Conservation (phyloP, 2,888 invertebrate genomes). For the Drosophila sordidapex region DNA sequence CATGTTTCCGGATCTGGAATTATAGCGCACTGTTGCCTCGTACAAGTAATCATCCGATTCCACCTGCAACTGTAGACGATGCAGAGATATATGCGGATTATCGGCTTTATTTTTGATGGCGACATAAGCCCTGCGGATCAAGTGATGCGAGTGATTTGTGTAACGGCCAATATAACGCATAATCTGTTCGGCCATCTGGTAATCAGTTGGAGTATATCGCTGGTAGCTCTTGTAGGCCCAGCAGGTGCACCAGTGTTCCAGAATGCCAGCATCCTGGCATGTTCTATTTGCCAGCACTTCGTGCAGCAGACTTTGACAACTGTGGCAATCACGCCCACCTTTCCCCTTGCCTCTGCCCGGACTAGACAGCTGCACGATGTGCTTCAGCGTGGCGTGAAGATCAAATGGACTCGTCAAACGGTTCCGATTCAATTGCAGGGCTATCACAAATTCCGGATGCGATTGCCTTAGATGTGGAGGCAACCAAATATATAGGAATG, state of each 20-base stretch:
- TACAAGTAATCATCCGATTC: neutral
- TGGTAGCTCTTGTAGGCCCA: slow-evolving; percentile 83
- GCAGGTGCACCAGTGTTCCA: slow-evolving; percentile 61
- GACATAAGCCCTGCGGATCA: neutral
- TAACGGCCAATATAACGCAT: neutral
- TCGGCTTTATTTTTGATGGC: slow-evolving; percentile 11
- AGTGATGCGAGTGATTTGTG: neutral
- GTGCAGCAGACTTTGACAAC: slow-evolving; percentile 88
- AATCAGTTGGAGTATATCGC: neutral
- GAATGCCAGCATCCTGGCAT: slow-evolving; percentile 58
- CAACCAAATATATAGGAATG: slow-evolving; percentile 89
- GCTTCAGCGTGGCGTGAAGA: slow-evolving; percentile 88
- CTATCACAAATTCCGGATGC: slow-evolving; percentile 86
- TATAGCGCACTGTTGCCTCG: slow-evolving; percentile 29
- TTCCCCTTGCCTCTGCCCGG: neutral
- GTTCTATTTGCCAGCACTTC: slow-evolving; percentile 83
- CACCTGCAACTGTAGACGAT: slow-evolving; percentile 9
- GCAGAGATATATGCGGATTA: slow-evolving; percentile 1
- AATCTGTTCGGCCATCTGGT: neutral
- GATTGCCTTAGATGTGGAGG: slow-evolving; percentile 87
- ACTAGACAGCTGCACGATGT: slow-evolving; percentile 86
- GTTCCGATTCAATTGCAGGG: slow-evolving; percentile 87
- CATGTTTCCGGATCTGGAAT: slow-evolving; percentile 11
- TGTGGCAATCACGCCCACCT: slow-evolving; percentile 86
- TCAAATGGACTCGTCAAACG: slow-evolving; percentile 90